These are phyloP conservation scores for Alviniconcha strummeri DNA, from an alignment of 2,888 invertebrate genomes.

Conservation along the genomic window DNA sequence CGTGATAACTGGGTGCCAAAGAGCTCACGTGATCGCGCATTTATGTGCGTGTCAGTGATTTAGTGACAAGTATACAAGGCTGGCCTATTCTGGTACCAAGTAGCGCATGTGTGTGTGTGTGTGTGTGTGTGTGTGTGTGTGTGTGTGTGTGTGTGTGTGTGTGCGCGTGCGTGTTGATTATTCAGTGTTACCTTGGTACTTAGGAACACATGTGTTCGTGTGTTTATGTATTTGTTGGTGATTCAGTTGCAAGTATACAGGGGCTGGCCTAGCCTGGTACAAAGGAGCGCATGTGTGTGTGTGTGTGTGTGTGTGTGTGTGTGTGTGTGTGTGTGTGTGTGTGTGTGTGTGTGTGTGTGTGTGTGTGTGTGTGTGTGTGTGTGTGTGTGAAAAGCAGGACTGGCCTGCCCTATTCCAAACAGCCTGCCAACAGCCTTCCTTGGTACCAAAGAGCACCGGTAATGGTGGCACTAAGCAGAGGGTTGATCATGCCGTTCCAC, in stretches of 20 bases:
- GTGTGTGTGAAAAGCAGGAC: too few relatives aligned
- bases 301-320: background rate
- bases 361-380: background rate
- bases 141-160: conserved; percentile 15
- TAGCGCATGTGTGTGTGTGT: conserved; percentile 2
- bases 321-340: background rate
- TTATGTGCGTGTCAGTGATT: background rate
- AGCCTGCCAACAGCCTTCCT: too few relatives aligned
- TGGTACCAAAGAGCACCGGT: too few relatives aligned
- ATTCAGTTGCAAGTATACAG: too few relatives aligned
- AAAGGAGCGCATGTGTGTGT: background rate
- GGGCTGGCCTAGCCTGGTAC: too few relatives aligned
- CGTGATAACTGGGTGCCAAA: background rate
- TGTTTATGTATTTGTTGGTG: background rate
- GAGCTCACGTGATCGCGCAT: background rate
- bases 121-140: conserved; percentile 15
- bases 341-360: conserved; percentile 4
- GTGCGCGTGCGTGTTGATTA: background rate
- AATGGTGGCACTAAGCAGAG: too few relatives aligned
- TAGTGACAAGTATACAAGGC: too few relatives aligned
- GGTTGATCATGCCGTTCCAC: too few relatives aligned
- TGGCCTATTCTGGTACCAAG: background rate
- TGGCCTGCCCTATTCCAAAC: too few relatives aligned
- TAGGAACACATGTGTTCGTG: too few relatives aligned
- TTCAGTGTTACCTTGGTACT: background rate